Evolutionary conservation across 1,140 invertebrate genomes (phyloP).

Genomic region (Parapsyche elsis): DNA sequence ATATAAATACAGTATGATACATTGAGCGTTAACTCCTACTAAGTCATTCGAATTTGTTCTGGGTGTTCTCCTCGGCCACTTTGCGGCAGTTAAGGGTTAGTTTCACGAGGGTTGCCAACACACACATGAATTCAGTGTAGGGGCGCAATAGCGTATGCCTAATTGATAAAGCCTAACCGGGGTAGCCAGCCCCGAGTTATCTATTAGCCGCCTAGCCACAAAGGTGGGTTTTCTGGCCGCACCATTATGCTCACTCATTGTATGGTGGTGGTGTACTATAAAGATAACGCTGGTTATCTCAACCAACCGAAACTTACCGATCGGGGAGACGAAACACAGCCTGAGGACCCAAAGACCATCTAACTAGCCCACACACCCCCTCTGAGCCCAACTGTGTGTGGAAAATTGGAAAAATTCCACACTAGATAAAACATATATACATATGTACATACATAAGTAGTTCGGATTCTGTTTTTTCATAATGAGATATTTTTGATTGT

Average conservation of each 20-base stretch:
- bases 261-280: slow-evolving; percentile 46
- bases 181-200: slow-evolving; percentile 42
- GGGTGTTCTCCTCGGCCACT: too few species aligned
- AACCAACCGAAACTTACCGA: slow-evolving; percentile 5
- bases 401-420: background rate
- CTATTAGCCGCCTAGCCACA: slow-evolving; percentile 46
- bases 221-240: slow-evolving; percentile 46
- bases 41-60: too few species aligned
- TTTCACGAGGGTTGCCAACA: background rate
- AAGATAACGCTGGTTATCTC: slow-evolving; percentile 44
- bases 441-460: background rate
- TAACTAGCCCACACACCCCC: background rate
- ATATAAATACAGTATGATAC: too few species aligned
- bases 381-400: background rate
- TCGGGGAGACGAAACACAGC: background rate
- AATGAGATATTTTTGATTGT: too few species aligned
- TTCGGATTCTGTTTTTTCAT: too few species aligned
- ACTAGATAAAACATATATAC: background rate
- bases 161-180: slow-evolving; percentile 46
- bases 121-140: background rate
- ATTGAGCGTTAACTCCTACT: too few species aligned
- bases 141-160: slow-evolving; percentile 48
- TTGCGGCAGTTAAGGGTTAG: background rate
- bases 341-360: background rate
- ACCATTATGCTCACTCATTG: slow-evolving; percentile 48